These are phyloP conservation scores for Leptinotarsa juncta DNA, from an alignment of 2,888 invertebrate species.

Conservation along the genomic window DNA sequence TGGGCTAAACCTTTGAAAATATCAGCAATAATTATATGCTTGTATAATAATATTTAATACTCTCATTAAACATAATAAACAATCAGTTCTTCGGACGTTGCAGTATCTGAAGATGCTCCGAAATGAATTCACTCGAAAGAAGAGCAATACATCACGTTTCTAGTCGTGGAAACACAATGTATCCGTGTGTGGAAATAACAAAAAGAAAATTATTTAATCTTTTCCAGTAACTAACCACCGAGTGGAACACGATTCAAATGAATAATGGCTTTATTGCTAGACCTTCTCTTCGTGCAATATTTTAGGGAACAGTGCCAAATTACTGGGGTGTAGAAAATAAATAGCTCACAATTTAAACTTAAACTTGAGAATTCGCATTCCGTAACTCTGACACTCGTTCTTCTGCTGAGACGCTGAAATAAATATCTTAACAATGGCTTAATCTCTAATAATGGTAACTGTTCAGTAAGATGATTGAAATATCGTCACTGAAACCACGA, in stretches of 20 bases:
- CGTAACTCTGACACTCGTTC: conserved; percentile 22
- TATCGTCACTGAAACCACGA: not conserved
- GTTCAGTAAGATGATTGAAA: not conserved
- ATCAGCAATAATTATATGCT: too few relatives aligned
- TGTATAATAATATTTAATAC: too few relatives aligned
- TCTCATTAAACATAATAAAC: too few relatives aligned
- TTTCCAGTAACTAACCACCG: conserved; percentile 20
- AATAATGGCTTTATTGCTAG: conserved; percentile 31
- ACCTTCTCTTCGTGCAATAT: conserved; percentile 29
- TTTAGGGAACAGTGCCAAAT: conserved; percentile 24
- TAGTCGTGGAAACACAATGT: conserved; percentile 3
- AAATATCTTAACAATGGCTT: conserved; percentile 26
- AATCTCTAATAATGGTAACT: conserved; percentile 24
- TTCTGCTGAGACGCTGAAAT: conserved; percentile 17
- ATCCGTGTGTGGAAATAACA: conserved; percentile 16
- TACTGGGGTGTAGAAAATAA: conserved; percentile 39
- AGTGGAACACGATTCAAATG: conserved; percentile 28
- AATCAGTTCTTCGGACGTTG: too few relatives aligned
- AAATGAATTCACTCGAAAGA: not conserved
- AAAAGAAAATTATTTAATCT: conserved; percentile 24
- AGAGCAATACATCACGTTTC: not conserved
- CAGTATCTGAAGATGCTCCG: not conserved
- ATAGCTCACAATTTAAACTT: conserved; percentile 39
- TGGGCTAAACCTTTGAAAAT: too few relatives aligned
- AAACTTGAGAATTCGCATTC: conserved; percentile 28